phyloP scores from a whole-genome alignment of 2,888 invertebrate genomes.

The Sinohyriopsis cumingii region DNA sequence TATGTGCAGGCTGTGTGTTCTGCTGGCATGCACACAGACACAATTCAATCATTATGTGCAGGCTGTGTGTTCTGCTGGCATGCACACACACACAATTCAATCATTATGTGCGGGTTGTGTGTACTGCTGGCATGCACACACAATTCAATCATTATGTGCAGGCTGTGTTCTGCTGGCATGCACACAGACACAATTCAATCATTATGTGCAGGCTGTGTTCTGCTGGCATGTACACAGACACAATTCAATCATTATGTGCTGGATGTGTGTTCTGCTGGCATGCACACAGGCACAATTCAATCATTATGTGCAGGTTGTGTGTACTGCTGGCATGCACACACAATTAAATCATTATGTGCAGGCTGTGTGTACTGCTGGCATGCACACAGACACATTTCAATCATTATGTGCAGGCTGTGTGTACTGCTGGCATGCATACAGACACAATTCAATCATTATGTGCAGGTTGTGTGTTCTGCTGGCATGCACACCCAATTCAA shows the following conservation, averaged over 20 bases:
- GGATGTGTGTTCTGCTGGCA: not conserved
- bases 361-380: not conserved
- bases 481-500: constrained; percentile 6
- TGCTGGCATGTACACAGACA: constrained; percentile 2
- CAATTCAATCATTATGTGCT: constrained; percentile 4
- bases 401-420: too few relatives aligned
- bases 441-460: constrained; percentile 5
- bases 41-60: constrained; percentile 4
- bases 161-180: not conserved
- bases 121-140: constrained; percentile 2
- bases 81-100: constrained; percentile 7
- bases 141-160: constrained; percentile 4
- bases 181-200: constrained; percentile 6
- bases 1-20: not conserved
- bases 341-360: constrained; percentile 4
- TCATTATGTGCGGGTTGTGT: too few relatives aligned
- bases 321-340: constrained; percentile 2
- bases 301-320: too few relatives aligned
- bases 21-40: constrained; percentile 3
- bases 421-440: not conserved
- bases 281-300: constrained; percentile 8
- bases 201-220: not conserved
- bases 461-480: too few relatives aligned
- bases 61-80: not conserved
- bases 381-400: constrained; percentile 8